These are phyloP conservation scores for Myiotriccus ornatus DNA, from an alignment of 2,797 vertebrate species.

Conservation along the genomic window DNA sequence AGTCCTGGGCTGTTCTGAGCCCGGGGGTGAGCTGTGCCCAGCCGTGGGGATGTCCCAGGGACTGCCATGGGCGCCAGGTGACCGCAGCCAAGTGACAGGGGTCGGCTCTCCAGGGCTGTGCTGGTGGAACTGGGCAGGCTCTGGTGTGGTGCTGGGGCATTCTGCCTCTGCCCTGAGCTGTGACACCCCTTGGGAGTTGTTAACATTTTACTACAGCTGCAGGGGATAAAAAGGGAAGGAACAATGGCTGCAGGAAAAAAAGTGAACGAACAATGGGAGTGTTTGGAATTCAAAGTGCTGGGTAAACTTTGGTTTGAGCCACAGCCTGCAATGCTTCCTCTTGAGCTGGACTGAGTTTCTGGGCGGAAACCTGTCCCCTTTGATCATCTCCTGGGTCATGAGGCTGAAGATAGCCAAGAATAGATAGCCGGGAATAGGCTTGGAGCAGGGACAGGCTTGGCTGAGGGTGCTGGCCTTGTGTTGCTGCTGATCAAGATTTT, in stretches of 20 bases:
- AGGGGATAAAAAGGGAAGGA: background rate
- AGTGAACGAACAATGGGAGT: background rate
- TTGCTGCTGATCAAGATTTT: background rate
- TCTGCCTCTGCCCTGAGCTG: background rate
- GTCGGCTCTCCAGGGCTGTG: background rate
- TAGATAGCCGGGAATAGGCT: background rate
- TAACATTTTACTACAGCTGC: background rate
- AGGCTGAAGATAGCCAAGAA: background rate
- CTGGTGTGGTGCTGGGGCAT: fast-evolving
- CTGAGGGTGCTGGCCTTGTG: background rate
- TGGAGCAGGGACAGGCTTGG: background rate
- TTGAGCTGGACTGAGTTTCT: background rate
- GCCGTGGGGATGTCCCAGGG: too few species aligned
- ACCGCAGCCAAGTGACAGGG: fast-evolving
- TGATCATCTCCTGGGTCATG: background rate
- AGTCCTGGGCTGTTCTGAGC: background rate
- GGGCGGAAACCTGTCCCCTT: background rate
- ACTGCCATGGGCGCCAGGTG: fast-evolving
- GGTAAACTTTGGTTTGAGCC: background rate
- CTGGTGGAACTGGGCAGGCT: background rate
- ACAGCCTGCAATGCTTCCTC: background rate
- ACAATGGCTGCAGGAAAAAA: background rate
- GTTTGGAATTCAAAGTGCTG: background rate
- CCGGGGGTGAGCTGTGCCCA: background rate
- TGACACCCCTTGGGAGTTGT: background rate